Percentiles rank a stretch among this genome's conserved stretches.
Conservation (phyloP, 2,113 vertebrate genomes). For the Pipa parva region DNA sequence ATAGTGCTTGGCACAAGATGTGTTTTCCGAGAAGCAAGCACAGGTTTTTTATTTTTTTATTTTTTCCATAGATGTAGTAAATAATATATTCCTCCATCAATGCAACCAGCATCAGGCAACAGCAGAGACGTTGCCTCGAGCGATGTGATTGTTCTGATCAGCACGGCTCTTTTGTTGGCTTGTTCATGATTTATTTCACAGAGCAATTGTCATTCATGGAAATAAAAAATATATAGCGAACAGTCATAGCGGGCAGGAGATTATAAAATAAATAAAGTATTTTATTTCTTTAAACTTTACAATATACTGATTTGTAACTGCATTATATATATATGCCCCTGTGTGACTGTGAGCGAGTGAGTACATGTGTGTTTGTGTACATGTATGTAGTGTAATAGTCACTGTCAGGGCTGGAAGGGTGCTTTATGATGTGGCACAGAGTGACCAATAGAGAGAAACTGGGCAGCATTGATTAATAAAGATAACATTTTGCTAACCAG, state of each 20-base stretch:
- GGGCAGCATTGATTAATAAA: too few species aligned
- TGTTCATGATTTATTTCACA: slow-evolving; percentile 43
- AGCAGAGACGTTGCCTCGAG: slow-evolving; percentile 23
- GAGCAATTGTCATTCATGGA: slow-evolving; percentile 41
- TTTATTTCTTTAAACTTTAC: slow-evolving; percentile 1
- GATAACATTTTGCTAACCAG: too few species aligned
- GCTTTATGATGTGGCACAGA: too few species aligned
- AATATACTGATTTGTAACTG: not conserved
- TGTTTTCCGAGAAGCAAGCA: not conserved
- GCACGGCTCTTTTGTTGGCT: slow-evolving; percentile 28
- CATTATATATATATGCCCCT: not conserved
- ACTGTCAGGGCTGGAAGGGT: too few species aligned
- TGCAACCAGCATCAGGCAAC: slow-evolving; percentile 2
- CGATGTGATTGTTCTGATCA: slow-evolving; percentile 26
- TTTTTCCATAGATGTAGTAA: not conserved
- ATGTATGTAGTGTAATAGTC: not conserved
- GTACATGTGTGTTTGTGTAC: not conserved
- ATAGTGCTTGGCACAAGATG: not conserved
- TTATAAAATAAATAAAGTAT: not conserved
- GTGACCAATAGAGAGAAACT: too few species aligned
- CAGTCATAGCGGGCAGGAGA: not conserved
- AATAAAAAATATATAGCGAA: slow-evolving; percentile 38
- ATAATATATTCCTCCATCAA: slow-evolving; percentile 28
- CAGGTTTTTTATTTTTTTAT: too few species aligned
- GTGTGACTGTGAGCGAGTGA: not conserved